phyloP scores from a whole-genome alignment of 2,888 invertebrate species.

The Hofmannophila pseudospretella region DNA sequence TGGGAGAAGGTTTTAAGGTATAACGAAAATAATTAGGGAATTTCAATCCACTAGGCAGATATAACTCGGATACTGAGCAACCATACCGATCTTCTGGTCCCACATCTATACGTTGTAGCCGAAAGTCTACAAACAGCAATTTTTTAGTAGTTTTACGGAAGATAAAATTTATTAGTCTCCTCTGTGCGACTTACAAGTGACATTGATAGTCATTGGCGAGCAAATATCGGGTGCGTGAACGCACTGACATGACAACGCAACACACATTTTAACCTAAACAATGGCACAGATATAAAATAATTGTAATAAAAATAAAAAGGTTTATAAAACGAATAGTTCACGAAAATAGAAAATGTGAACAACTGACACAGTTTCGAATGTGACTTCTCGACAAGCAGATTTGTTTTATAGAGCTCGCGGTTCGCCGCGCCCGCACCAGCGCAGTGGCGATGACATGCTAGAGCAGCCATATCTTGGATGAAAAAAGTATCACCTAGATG shows the following conservation, averaged over 20 bases:
- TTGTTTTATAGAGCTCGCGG: slow-evolving; percentile 40
- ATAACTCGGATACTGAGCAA: no score
- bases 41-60: no score
- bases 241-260: not conserved
- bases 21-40: no score
- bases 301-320: slow-evolving; percentile 42
- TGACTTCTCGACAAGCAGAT: slow-evolving; percentile 28
- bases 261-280: slow-evolving; percentile 13
- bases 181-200: slow-evolving; percentile 33
- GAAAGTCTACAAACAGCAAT: no score
- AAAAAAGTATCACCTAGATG: no score
- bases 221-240: slow-evolving; percentile 7
- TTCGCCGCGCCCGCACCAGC: no score
- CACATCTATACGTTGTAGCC: no score
- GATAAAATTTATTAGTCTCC: slow-evolving; percentile 35
- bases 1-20: no score
- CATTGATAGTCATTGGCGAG: slow-evolving; percentile 16
- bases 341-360: slow-evolving; percentile 51
- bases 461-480: no score
- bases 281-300: slow-evolving; percentile 28
- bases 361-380: slow-evolving; percentile 52
- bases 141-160: slow-evolving; percentile 24
- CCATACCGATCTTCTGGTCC: no score
- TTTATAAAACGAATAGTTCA: slow-evolving; percentile 44
- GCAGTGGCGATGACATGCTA: no score